Conservation (phyloP, 2,888 invertebrate genomes). For the Alcis repandata region DNA sequence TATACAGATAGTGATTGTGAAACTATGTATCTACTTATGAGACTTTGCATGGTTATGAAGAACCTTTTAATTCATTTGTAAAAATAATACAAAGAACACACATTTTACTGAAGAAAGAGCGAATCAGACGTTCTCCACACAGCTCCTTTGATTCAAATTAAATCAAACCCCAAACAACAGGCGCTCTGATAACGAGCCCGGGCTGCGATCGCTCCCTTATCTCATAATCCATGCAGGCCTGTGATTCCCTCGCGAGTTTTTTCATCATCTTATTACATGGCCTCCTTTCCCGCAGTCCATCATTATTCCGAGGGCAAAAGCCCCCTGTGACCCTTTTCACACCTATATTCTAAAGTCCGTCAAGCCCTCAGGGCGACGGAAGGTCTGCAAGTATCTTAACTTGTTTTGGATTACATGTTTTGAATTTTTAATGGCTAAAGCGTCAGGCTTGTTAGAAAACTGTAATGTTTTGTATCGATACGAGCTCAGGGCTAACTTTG, state of each 20-base stretch:
- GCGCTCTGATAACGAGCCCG: conserved; percentile 19
- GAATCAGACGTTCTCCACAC: conserved; percentile 1
- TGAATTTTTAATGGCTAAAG: conserved; percentile 45
- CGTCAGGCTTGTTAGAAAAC: conserved; percentile 39
- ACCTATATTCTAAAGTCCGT: conserved; percentile 41
- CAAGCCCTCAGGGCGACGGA: conserved; percentile 25
- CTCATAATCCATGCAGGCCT: conserved; percentile 32
- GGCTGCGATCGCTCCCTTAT: conserved; percentile 23
- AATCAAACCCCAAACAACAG: conserved; percentile 16
- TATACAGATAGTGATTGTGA: too few relatives aligned
- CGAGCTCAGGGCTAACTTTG: conserved; percentile 23
- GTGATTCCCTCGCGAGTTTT: conserved; percentile 28
- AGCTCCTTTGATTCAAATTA: conserved; percentile 16
- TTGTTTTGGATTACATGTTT: conserved; percentile 48
- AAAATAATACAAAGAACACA: background rate
- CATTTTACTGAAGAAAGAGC: background rate
- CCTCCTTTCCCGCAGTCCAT: conserved; percentile 30
- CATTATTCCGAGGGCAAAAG: conserved; percentile 42
- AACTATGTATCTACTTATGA: too few relatives aligned
- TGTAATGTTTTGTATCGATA: conserved; percentile 38
- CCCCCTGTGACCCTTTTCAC: conserved; percentile 43
- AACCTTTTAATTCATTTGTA: background rate
- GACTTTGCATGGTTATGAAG: too few relatives aligned
- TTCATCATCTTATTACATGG: conserved; percentile 35
- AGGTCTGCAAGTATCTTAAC: conserved; percentile 41